Percentiles rank a stretch among this genome's conserved stretches.
These are phyloP conservation scores for Solen grandis DNA, from an alignment of 1,140 invertebrate species.

Conservation along the genomic window DNA sequence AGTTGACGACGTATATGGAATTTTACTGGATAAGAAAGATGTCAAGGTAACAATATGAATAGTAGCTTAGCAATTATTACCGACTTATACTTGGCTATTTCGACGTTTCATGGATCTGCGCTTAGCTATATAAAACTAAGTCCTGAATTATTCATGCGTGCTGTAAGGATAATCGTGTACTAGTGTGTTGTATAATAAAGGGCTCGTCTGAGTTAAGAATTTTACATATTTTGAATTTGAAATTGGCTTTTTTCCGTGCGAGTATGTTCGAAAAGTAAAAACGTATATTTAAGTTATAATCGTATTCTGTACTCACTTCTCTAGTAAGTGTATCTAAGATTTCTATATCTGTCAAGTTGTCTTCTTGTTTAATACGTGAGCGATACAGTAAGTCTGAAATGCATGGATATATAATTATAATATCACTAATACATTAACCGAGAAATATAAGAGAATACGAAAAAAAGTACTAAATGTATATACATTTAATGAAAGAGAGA, in stretches of 20 bases:
- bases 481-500: background rate
- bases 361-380: constrained; percentile 89
- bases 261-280: no score
- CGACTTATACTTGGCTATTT: no score
- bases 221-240: no score
- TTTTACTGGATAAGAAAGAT: background rate
- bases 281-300: background rate
- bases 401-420: background rate
- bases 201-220: no score
- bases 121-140: no score
- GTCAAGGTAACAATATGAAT: background rate
- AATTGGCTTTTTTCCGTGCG: no score
- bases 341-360: constrained; percentile 89
- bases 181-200: background rate
- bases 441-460: background rate
- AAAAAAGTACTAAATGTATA: background rate
- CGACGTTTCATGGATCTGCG: no score
- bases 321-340: constrained; percentile 91
- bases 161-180: background rate
- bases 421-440: no score
- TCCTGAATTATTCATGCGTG: no score
- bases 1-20: no score
- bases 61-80: background rate
- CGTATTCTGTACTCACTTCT: constrained; percentile 84
- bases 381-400: constrained; percentile 90